Conservation (phyloP, 2,888 invertebrate genomes). For the Mechanitis mazaeus region DNA sequence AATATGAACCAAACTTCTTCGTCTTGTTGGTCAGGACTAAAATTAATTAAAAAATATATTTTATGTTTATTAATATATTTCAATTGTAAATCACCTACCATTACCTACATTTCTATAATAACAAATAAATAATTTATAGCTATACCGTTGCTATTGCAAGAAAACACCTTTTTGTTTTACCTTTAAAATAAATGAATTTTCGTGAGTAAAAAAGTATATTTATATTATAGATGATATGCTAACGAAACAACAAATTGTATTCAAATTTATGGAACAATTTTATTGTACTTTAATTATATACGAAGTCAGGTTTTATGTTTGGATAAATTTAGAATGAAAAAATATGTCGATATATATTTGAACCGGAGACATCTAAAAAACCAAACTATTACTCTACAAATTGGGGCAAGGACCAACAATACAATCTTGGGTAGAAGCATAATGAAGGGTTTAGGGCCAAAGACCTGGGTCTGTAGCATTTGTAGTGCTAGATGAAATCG, state of each 20-base stretch:
- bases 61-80: no score
- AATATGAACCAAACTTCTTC: conserved; percentile 72
- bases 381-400: conserved; percentile 77
- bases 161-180: no score
- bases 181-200: no score
- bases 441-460: conserved; percentile 84
- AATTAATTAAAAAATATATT: neutral
- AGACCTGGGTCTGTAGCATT: conserved; percentile 57
- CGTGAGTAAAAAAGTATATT: no score
- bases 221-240: no score
- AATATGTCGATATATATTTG: conserved; percentile 55
- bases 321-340: conserved; percentile 77
- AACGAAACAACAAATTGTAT: no score
- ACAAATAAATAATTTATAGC: conserved; percentile 42
- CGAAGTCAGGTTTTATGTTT: no score
- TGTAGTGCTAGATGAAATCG: conserved; percentile 79
- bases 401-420: conserved; percentile 74
- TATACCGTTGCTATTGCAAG: no score
- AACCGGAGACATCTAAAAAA: conserved; percentile 77
- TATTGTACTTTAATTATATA: no score
- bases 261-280: no score
- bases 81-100: neutral
- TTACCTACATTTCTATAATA: conserved; percentile 53
- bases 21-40: conserved; percentile 46
- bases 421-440: conserved; percentile 75